phyloP scores from a whole-genome alignment of 2,797 vertebrate genomes.

The Lycodopsis pacificus region DNA sequence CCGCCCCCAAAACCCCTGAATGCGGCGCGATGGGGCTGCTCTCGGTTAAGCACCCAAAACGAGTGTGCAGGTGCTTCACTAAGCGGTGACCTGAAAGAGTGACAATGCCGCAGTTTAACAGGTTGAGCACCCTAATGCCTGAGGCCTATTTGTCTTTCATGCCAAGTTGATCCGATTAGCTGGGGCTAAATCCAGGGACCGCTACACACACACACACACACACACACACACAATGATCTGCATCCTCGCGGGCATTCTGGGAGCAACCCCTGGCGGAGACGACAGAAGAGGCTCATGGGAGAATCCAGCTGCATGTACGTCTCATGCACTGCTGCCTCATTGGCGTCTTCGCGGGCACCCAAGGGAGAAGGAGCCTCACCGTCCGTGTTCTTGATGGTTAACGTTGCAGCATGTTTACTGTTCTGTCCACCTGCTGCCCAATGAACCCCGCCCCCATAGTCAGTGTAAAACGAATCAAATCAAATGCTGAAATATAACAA shows the following conservation, averaged over 20 bases:
- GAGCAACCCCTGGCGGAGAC: constrained; percentile 11
- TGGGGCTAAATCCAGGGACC: constrained; percentile 58
- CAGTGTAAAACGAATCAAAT: neutral
- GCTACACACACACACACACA: constrained; percentile 25
- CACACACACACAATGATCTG: constrained; percentile 11
- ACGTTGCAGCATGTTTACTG: neutral
- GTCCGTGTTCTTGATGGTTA: neutral
- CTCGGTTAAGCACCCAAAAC: neutral
- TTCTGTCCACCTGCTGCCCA: neutral
- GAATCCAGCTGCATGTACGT: constrained; percentile 34
- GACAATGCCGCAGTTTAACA: constrained; percentile 58
- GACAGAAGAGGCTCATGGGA: constrained; percentile 22
- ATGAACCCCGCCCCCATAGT: too few relatives aligned
- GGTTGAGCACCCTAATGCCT: constrained; percentile 64
- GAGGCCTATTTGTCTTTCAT: constrained; percentile 59
- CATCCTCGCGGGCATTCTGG: constrained; percentile 10
- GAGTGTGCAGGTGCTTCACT: constrained; percentile 11
- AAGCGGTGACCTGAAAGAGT: constrained; percentile 45
- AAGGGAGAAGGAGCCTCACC: neutral
- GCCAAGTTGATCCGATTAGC: constrained; percentile 74
- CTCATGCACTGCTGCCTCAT: constrained; percentile 23
- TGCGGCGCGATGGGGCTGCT: neutral
- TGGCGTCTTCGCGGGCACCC: neutral
- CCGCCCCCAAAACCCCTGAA: neutral
- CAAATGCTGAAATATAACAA: neutral